Evolutionary conservation across 2,888 invertebrate genomes (phyloP).

Genomic region (Neocrepidodera transversa): DNA sequence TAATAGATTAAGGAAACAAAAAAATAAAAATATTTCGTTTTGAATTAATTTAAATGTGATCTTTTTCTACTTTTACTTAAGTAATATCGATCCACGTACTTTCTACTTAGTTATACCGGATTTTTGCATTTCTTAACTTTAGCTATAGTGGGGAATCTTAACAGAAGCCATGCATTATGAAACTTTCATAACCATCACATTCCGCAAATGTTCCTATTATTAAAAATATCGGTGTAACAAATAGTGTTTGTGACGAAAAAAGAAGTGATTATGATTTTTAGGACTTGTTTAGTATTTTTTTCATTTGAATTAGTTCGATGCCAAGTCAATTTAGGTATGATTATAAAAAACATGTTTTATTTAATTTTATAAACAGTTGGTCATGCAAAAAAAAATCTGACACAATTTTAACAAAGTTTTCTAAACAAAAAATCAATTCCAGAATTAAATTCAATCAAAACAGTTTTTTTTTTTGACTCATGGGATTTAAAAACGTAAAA

Average conservation of each 20-base stretch:
- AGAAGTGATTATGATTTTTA: slow-evolving; percentile 23
- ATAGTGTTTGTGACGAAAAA: background rate
- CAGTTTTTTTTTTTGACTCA: no score
- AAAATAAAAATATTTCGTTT: no score
- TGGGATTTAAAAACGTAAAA: no score
- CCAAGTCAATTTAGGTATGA: slow-evolving; percentile 43
- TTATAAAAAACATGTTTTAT: background rate
- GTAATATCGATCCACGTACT: background rate
- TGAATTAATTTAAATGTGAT: no score
- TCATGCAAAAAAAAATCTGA: no score
- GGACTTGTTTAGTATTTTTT: slow-evolving; percentile 22
- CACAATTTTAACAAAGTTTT: no score
- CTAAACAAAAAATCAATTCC: no score
- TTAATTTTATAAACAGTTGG: no score
- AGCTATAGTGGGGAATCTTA: slow-evolving; percentile 17
- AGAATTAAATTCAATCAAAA: no score
- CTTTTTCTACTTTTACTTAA: no score
- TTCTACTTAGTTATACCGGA: background rate
- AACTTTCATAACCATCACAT: slow-evolving; percentile 22
- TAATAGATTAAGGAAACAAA: no score
- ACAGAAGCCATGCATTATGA: slow-evolving; percentile 1
- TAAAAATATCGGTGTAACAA: background rate
- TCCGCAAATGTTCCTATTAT: background rate
- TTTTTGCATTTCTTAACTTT: slow-evolving; percentile 9
- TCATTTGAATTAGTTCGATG: slow-evolving; percentile 32